Conservation (phyloP, 2,113 vertebrate species). For the Hippoglossus stenolepis region DNA sequence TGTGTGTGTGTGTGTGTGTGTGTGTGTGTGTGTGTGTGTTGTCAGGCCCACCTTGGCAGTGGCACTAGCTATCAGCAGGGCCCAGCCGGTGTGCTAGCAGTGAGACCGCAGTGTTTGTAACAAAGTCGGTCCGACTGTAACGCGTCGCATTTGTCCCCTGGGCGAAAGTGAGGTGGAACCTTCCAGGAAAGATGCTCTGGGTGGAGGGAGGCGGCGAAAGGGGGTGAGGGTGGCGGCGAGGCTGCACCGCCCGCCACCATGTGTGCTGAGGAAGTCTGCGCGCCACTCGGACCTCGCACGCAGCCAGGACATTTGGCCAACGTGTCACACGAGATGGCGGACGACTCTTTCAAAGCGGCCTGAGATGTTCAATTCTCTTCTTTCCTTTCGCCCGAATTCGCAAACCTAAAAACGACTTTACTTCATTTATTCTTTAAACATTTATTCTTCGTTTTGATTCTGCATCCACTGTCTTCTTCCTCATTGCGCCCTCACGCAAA, state of each 20-base stretch:
- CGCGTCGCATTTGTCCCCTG: slow-evolving; percentile 64
- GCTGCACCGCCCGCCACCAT: slow-evolving; percentile 45
- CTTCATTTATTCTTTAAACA: not conserved
- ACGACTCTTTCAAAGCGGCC: not conserved
- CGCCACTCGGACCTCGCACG: slow-evolving; percentile 38
- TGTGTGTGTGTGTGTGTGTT: slow-evolving; percentile 22
- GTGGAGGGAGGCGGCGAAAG: slow-evolving; percentile 13
- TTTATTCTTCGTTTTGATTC: not conserved
- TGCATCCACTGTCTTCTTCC: not conserved
- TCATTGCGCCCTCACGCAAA: not conserved
- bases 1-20: slow-evolving; percentile 1
- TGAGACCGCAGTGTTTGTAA: slow-evolving; percentile 63
- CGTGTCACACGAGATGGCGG: slow-evolving; percentile 31
- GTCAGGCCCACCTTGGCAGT: slow-evolving; percentile 69
- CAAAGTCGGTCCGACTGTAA: slow-evolving; percentile 69
- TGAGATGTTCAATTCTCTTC: not conserved
- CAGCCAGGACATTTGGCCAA: slow-evolving; percentile 44
- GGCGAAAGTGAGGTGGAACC: slow-evolving; percentile 64
- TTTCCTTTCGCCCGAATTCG: not conserved
- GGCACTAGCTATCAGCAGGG: slow-evolving; percentile 64
- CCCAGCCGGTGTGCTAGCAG: slow-evolving; percentile 72
- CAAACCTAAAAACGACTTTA: not conserved
- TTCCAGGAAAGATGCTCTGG: slow-evolving; percentile 61
- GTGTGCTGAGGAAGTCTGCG: slow-evolving; percentile 58
- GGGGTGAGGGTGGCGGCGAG: slow-evolving; percentile 2